phyloP scores from a whole-genome alignment of 2,797 vertebrate species.

The Channa striata region DNA sequence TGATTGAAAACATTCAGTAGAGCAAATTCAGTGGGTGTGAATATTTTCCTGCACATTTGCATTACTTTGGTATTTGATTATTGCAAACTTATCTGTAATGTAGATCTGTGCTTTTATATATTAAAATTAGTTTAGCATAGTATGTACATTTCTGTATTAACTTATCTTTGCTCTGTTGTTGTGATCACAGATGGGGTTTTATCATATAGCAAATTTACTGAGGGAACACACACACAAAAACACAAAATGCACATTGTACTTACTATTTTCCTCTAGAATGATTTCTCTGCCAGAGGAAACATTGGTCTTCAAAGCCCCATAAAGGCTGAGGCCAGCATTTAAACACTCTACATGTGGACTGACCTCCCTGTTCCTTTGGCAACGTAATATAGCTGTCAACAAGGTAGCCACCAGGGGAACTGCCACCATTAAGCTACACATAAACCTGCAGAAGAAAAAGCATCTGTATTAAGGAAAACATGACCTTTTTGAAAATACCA shows the following conservation, averaged over 20 bases:
- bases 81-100: too few relatives aligned
- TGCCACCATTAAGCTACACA: conserved; percentile 78
- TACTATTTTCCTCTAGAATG: conserved; percentile 46
- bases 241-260: background rate
- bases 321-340: conserved; percentile 61
- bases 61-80: too few relatives aligned
- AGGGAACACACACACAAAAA: background rate
- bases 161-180: too few relatives aligned
- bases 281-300: conserved; percentile 47
- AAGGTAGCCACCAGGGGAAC: conserved; percentile 79
- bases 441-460: conserved; percentile 72
- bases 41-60: background rate
- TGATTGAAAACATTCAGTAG: conserved; percentile 4
- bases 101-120: too few relatives aligned
- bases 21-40: too few relatives aligned
- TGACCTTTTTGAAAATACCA: background rate
- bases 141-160: too few relatives aligned
- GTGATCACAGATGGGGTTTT: background rate
- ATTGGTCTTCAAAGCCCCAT: conserved; percentile 73
- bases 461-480: too few relatives aligned
- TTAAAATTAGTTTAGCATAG: too few relatives aligned
- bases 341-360: conserved; percentile 46
- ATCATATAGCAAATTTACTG: background rate
- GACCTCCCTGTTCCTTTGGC: conserved; percentile 62
- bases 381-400: conserved; percentile 59